Conservation (phyloP, 2,113 vertebrate species). For the Oryzias melastigma region DNA sequence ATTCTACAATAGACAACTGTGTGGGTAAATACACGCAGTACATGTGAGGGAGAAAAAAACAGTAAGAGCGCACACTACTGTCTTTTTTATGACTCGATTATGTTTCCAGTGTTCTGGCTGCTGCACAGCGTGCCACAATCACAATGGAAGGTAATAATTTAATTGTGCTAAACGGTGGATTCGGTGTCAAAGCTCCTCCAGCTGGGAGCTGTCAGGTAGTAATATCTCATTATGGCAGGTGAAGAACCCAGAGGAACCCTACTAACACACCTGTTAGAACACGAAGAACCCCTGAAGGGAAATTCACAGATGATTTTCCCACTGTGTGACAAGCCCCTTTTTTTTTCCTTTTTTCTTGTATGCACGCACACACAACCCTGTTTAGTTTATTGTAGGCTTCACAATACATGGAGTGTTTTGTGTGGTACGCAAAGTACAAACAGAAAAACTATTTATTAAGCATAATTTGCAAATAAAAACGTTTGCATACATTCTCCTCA, state of each 20-base stretch:
- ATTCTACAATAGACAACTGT: conserved; percentile 11
- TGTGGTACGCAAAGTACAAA: too few species aligned
- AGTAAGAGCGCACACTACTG: conserved; percentile 24
- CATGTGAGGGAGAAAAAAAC: conserved; percentile 27
- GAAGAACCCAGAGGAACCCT: conserved; percentile 85
- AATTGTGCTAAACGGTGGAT: conserved; percentile 92
- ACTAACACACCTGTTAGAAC: conserved; percentile 86
- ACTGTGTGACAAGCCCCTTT: conserved; percentile 14
- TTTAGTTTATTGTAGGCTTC: not conserved
- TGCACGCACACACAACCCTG: conserved; percentile 3
- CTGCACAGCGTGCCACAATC: conserved; percentile 83
- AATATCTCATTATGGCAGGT: conserved; percentile 84
- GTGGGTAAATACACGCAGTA: conserved; percentile 3
- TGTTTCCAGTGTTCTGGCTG: conserved; percentile 79
- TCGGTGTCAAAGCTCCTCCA: conserved; percentile 86
- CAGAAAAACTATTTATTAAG: too few species aligned
- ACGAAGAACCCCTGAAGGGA: conserved; percentile 69
- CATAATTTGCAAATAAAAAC: too few species aligned
- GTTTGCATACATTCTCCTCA: too few species aligned
- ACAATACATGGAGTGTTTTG: too few species aligned
- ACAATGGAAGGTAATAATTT: conserved; percentile 94
- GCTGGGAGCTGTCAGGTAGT: conserved; percentile 91
- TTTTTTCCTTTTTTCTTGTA: not conserved
- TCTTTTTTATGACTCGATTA: conserved; percentile 58
- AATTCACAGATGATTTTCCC: conserved; percentile 55